A percentile compares a stretch with the other conserved stretches of the same genome.
phyloP scores from a whole-genome alignment of 1,140 invertebrate species.

The Drosophila bocki region DNA sequence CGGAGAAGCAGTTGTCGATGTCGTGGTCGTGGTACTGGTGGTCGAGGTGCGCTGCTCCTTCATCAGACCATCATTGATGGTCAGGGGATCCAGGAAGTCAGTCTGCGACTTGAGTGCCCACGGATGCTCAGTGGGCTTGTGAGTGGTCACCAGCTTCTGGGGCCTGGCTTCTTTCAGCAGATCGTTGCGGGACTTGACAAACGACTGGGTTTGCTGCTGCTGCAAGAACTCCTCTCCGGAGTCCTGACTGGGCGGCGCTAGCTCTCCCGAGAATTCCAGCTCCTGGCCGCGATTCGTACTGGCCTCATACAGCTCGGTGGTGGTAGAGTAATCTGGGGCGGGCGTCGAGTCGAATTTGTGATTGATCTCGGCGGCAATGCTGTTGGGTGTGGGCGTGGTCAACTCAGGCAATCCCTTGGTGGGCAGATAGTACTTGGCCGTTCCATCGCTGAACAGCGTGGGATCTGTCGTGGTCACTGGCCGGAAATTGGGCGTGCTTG shows the following conservation, averaged over 20 bases:
- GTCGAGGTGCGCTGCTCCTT: conserved; percentile 68
- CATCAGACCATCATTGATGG: conserved; percentile 89
- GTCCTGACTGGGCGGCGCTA: conserved; percentile 65
- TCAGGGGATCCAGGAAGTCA: conserved; percentile 88
- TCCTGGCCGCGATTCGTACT: conserved; percentile 63
- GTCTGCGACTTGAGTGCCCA: conserved; percentile 77
- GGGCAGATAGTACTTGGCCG: conserved; percentile 76
- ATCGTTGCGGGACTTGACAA: conserved; percentile 78
- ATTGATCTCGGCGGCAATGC: conserved; percentile 85
- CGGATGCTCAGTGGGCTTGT: conserved; percentile 85
- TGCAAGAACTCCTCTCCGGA: conserved; percentile 79
- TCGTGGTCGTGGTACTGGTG: conserved; percentile 48
- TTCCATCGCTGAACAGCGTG: conserved; percentile 73
- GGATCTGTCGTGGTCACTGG: conserved; percentile 69
- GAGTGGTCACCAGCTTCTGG: conserved; percentile 67
- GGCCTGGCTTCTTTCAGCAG: conserved; percentile 57
- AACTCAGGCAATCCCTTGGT: conserved; percentile 64
- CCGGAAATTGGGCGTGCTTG: conserved; percentile 78
- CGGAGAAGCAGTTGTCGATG: conserved; percentile 49
- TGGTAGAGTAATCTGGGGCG: conserved; percentile 59
- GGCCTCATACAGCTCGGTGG: conserved; percentile 57
- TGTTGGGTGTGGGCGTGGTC: conserved; percentile 81
- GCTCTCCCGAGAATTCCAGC: conserved; percentile 70
- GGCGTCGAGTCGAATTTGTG: conserved; percentile 79
- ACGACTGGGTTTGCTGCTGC: conserved; percentile 81